A percentile compares a stretch with the other conserved stretches of the same genome.
phyloP scores from a whole-genome alignment of 2,888 invertebrate genomes.

The Stegophylla sp. region DNA sequence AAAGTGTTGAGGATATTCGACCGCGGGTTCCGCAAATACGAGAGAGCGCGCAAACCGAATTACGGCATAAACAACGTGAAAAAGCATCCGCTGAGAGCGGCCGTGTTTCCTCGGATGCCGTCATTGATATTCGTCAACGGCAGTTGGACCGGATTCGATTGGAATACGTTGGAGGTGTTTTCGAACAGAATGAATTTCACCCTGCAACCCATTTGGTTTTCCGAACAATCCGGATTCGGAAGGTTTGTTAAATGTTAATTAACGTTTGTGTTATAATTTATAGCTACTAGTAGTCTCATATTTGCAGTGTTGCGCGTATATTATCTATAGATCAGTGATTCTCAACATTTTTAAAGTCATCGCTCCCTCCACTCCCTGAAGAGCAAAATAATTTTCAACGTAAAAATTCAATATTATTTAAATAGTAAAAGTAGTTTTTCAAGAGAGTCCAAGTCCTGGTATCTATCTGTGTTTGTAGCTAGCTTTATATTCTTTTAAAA shows the following conservation, averaged over 20 bases:
- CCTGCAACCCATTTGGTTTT: neutral
- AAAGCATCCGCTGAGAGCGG: slow-evolving; percentile 13
- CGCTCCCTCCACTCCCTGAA: no score
- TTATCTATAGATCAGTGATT: no score
- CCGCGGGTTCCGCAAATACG: neutral
- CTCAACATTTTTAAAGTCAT: no score
- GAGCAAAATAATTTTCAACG: no score
- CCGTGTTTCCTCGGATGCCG: slow-evolving; percentile 32
- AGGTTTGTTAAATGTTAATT: slow-evolving; percentile 1
- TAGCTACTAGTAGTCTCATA: no score
- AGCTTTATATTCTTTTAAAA: no score
- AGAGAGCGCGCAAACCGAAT: neutral
- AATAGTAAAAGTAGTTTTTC: no score
- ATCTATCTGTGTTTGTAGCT: no score
- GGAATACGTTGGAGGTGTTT: slow-evolving; percentile 17
- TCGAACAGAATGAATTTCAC: slow-evolving; percentile 32
- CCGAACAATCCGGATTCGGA: slow-evolving; percentile 39
- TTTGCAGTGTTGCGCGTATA: no score
- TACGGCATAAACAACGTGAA: slow-evolving; percentile 24
- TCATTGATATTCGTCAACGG: neutral
- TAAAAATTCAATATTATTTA: no score
- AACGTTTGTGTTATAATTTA: no score
- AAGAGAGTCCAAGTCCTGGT: no score
- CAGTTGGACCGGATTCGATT: slow-evolving; percentile 24
- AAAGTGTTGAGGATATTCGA: slow-evolving; percentile 23